Evolutionary conservation across 2,888 invertebrate species (phyloP), one percentile per base, ranked within the genome.

Genomic region (Lasiommata megera): DNA sequence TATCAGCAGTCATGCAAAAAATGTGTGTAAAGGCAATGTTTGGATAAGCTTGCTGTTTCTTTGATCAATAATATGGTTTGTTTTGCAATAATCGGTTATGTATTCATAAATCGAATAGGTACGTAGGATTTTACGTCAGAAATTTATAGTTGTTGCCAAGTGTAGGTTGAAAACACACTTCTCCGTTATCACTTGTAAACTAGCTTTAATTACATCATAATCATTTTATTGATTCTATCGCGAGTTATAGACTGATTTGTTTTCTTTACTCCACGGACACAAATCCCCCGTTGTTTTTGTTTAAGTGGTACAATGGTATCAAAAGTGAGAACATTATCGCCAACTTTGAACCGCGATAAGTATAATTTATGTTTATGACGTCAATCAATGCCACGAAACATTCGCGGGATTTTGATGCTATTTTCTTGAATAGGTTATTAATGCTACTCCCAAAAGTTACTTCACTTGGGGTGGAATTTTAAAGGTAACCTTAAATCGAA

Each of bases 311-410:
- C 65, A 63, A 60, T 60, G 57, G 56, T 60, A 61, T 62, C 58
- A 58, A 56, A 52, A 56, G 62, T 59, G 48, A 58, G 54, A 47
- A 55, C 46, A 34, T 59, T 65, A 65, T 65, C 65, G 52, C 55
- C 58, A 64, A 63, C 65, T 67, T 62, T 65, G 65, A 64, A 60
- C 67, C 59, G 16, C 48, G 67, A 64, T 67, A 67, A 61, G 46
- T 52, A 12, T 54, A 47, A 60, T 64, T 57, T 61, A 46, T 46
- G 46, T 46, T 31, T 16, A 31, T 46, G 46, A 46, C 46, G 46
- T 46, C 29, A 46, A 44, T 62, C 18, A 31, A 54, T 16, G 6
- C 23, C 37, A 40, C 34, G 31, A 47, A 56, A 54, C 11, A 46
- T 34, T 55, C 40, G 46, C 38, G 43, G 56, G 60, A 58, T 58